These are phyloP conservation scores for Formica selysi DNA, from an alignment of 1,140 invertebrate species.

Conservation along the genomic window DNA sequence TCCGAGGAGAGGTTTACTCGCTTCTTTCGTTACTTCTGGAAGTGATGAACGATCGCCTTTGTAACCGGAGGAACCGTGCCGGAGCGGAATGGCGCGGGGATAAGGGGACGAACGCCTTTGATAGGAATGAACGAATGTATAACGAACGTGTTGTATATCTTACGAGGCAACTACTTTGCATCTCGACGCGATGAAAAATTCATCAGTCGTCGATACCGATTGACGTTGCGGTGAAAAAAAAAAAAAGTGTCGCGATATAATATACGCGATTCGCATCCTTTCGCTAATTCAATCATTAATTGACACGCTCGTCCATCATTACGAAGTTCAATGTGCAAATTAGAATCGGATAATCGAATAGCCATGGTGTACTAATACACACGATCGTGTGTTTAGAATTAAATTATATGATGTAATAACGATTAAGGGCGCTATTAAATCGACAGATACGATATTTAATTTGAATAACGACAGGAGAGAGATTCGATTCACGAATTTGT, in stretches of 20 bases:
- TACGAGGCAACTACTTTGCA: slow-evolving; percentile 82
- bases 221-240: slow-evolving; percentile 30
- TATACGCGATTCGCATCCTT: slow-evolving; percentile 34
- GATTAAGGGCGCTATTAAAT: neutral
- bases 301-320: neutral
- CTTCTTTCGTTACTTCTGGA: slow-evolving; percentile 78
- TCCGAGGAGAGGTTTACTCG: slow-evolving; percentile 3
- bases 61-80: slow-evolving; percentile 54
- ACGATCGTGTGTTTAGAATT: neutral
- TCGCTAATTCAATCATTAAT: slow-evolving; percentile 39
- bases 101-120: slow-evolving; percentile 61
- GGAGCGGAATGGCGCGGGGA: slow-evolving; percentile 42
- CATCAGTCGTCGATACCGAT: slow-evolving; percentile 71
- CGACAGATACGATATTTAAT: neutral
- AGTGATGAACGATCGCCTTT: slow-evolving; percentile 78
- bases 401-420: neutral
- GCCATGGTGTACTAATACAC: neutral
- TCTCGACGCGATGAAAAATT: slow-evolving; percentile 82
- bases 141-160: slow-evolving; percentile 83
- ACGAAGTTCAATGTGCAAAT: neutral
- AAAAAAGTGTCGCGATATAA: slow-evolving; percentile 51
- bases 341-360: neutral
- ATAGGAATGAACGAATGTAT: slow-evolving; percentile 78
- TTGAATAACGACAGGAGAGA: neutral
- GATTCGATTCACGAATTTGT: neutral